Conservation (phyloP, 2,113 vertebrate genomes). For the Chaetops frenatus region DNA sequence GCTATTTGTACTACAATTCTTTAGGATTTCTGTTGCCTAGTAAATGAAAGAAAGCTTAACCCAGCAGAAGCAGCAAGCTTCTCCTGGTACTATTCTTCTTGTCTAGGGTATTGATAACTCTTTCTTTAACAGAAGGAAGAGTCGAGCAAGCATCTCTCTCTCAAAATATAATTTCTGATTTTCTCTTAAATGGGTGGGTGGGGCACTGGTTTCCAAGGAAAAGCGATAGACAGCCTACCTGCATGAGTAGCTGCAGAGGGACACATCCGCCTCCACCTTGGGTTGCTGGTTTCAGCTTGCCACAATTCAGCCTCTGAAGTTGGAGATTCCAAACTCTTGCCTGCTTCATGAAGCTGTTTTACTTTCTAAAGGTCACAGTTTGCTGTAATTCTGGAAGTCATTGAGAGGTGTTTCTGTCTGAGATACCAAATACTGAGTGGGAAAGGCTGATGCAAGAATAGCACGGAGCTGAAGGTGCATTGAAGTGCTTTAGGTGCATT, state of each 20-base stretch:
- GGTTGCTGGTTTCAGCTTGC: not conserved
- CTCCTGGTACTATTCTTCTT: not conserved
- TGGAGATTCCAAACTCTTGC: not conserved
- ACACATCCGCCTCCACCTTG: rapidly evolving
- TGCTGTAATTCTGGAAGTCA: not conserved
- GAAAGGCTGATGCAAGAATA: not conserved
- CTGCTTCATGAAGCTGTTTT: not conserved
- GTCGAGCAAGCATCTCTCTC: not conserved
- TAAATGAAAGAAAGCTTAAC: not conserved
- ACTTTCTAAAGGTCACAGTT: not conserved
- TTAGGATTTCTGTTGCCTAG: not conserved
- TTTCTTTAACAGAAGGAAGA: not conserved
- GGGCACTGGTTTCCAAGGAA: not conserved
- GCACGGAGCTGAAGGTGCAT: not conserved
- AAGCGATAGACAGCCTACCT: not conserved
- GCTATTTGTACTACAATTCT: not conserved
- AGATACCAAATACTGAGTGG: not conserved
- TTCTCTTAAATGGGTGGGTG: not conserved
- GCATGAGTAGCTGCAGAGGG: not conserved
- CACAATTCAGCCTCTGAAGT: not conserved
- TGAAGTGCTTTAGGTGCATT: not conserved
- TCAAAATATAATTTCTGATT: not conserved
- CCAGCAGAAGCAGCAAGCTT: not conserved
- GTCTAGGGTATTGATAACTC: not conserved
- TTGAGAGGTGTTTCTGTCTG: rapidly evolving